Evolutionary conservation across 1,140 invertebrate species (phyloP).

Genomic region (Drosophila tropicalis): DNA sequence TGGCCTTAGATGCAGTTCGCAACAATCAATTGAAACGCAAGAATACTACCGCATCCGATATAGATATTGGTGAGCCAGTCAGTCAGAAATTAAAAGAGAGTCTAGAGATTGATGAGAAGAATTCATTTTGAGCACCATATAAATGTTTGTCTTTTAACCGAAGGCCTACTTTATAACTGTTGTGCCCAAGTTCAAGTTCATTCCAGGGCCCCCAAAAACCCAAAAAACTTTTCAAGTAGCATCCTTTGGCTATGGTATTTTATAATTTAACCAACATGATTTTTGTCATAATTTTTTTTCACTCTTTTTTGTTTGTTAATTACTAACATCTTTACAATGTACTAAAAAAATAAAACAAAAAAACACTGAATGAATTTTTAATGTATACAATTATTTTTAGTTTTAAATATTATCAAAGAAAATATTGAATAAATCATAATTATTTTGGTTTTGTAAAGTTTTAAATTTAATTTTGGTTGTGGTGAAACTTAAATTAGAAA

Average conservation of each 20-base stretch:
- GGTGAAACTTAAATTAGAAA: too few species aligned
- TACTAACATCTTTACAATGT: background rate
- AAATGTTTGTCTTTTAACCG: background rate
- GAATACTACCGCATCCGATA: background rate
- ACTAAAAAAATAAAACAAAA: background rate
- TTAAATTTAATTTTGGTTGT: background rate
- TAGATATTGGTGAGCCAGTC: background rate
- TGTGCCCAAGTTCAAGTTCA: background rate
- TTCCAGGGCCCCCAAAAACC: background rate
- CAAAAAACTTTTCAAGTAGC: background rate
- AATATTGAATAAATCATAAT: background rate
- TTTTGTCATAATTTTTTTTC: slow-evolving; percentile 3
- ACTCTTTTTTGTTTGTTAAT: background rate
- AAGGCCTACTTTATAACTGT: background rate
- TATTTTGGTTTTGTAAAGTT: background rate
- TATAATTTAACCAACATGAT: background rate
- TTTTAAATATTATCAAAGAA: background rate
- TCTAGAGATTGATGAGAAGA: background rate
- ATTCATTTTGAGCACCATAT: background rate
- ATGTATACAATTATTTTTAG: background rate
- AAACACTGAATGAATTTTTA: background rate
- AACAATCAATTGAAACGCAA: background rate
- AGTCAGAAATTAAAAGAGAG: background rate
- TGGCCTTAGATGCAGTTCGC: background rate
- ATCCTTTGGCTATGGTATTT: background rate